These are phyloP conservation scores for Akabosia matsudoensis DNA, from an alignment of 1,140 invertebrate species.

Conservation along the genomic window DNA sequence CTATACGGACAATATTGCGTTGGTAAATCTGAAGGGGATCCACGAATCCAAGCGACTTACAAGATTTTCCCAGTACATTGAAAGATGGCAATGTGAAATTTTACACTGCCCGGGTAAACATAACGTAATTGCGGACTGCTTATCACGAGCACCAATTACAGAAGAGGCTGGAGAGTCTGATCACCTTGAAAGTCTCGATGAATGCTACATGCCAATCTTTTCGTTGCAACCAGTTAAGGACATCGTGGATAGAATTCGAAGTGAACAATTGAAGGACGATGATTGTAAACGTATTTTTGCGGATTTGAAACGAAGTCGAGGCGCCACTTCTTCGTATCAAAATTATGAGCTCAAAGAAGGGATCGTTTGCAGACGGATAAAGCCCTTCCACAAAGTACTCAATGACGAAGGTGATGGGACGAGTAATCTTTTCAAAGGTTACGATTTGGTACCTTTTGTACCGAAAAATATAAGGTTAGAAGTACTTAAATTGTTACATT, in stretches of 20 bases:
- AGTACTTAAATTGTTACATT: conserved; percentile 23
- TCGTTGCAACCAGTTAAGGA: background rate
- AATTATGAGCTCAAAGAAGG: background rate
- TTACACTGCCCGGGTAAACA: conserved; percentile 48
- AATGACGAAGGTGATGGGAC: background rate
- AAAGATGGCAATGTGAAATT: conserved; percentile 40
- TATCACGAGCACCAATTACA: conserved; percentile 37
- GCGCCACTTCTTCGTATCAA: background rate
- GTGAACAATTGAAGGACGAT: background rate
- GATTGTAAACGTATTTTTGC: background rate
- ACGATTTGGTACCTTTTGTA: background rate
- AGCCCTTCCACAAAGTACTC: background rate
- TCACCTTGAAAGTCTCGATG: background rate
- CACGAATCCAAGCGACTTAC: conserved; percentile 19
- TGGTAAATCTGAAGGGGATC: conserved; percentile 22
- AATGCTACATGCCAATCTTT: conserved; percentile 10
- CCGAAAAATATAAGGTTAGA: background rate
- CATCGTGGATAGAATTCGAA: background rate
- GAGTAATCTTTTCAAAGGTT: background rate
- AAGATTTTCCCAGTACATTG: conserved; percentile 40
- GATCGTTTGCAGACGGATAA: background rate
- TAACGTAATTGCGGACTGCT: conserved; percentile 34
- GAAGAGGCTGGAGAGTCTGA: conserved; percentile 18
- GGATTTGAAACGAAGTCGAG: background rate
- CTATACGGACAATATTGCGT: conserved; percentile 31